phyloP scores from a whole-genome alignment of 2,888 invertebrate species.

The Drosophila atroscutellata region DNA sequence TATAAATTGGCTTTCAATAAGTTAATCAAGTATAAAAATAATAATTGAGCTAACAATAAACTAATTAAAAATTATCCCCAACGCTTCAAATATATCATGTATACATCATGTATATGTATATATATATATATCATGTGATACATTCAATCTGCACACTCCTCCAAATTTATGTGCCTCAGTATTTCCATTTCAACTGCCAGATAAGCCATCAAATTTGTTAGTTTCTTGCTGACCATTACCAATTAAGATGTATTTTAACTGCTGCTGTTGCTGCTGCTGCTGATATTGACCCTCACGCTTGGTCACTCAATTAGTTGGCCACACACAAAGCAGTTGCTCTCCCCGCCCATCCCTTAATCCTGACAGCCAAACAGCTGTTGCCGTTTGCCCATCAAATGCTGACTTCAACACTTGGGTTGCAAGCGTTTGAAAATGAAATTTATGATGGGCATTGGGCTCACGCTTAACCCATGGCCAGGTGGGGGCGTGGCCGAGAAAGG shows the following conservation, averaged over 20 bases:
- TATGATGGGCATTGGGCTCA: slow-evolving; percentile 41
- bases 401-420: slow-evolving; percentile 66
- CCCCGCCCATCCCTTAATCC: slow-evolving; percentile 8
- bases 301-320: slow-evolving; percentile 76
- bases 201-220: slow-evolving; percentile 42
- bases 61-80: neutral
- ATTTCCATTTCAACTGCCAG: neutral
- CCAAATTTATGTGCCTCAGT: neutral
- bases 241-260: slow-evolving; percentile 52
- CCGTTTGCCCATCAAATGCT: slow-evolving; percentile 53
- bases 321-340: slow-evolving; percentile 56
- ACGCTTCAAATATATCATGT: neutral
- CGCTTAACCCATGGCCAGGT: slow-evolving; percentile 3
- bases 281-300: slow-evolving; percentile 75
- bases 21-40: neutral
- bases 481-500: slow-evolving; percentile 63
- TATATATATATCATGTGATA: neutral
- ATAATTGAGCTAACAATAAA: neutral
- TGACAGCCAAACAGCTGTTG: slow-evolving; percentile 56
- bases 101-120: neutral
- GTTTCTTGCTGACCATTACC: slow-evolving; percentile 7
- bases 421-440: slow-evolving; percentile 51
- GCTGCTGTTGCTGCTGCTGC: slow-evolving; percentile 13
- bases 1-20: neutral
- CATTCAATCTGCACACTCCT: slow-evolving; percentile 14